Conservation (phyloP, 2,113 vertebrate species). For the Emberiza fucata region DNA sequence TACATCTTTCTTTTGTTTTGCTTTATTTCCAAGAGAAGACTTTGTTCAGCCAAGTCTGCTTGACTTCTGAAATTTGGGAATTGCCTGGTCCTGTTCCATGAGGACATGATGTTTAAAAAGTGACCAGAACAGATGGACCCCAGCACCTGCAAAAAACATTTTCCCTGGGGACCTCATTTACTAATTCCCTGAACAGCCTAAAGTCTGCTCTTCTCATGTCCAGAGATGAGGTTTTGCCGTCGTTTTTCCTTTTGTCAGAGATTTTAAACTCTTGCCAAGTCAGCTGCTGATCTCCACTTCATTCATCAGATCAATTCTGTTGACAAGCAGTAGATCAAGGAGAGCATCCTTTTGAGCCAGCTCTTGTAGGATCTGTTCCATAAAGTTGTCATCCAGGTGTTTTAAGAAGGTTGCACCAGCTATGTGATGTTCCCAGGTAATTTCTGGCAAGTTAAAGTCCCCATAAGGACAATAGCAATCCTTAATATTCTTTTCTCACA, state of each 20-base stretch:
- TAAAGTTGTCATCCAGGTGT: not conserved
- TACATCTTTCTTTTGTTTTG: not conserved
- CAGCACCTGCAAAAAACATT: not conserved
- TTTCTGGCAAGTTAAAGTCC: not conserved
- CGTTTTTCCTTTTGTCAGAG: not conserved
- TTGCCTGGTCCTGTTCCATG: not conserved
- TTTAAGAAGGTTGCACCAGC: not conserved
- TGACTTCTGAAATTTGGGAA: not conserved
- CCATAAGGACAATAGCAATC: too few species aligned
- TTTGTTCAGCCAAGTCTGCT: not conserved
- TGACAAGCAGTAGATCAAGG: not conserved
- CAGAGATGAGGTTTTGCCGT: not conserved
- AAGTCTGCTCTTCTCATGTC: not conserved
- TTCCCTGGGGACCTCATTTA: not conserved
- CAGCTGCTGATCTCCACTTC: accelerated
- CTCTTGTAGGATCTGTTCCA: not conserved
- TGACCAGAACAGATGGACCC: not conserved
- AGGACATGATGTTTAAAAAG: not conserved
- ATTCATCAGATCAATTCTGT: accelerated
- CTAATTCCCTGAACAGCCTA: not conserved
- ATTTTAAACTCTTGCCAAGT: not conserved
- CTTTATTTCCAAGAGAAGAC: not conserved
- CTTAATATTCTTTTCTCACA: not conserved
- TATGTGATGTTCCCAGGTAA: not conserved
- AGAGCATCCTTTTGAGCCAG: not conserved